Evolutionary conservation across 2,113 vertebrate genomes (phyloP), one percentile per base, ranked within the genome.

Genomic region (Oreocharis arfaki): DNA sequence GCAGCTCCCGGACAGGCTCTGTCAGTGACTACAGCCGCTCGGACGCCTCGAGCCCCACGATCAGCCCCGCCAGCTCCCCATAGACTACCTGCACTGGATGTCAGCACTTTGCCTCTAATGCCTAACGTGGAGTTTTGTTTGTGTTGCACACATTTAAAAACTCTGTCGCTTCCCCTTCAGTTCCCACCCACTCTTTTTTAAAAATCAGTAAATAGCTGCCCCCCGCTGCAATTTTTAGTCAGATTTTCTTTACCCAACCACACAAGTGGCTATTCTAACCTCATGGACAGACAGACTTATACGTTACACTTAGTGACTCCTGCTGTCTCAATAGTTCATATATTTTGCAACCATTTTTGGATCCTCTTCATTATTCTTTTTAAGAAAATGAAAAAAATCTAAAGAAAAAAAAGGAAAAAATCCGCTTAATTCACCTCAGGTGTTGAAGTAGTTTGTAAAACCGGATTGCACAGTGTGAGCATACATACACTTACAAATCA

Each of bases 21-120:
- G 98, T 99, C 97, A 99, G 99, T 96, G 99, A 99, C 98, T 99
- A 99, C 98, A 99, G 99, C 98, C 99, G 99, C 95, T 99, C 99
- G 0, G 99, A 99, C 23, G 99, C 99, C 95, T 99, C 99, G 44
- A 99, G 99, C 95, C 99, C 99, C 30, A 98, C 99, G 7, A 98
- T 98, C 88, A 99, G 99, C 96, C 99, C 99, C 0, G 99, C 99
- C 97, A 99, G 98, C 97, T 99, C 99, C 74, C 99, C 99, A n/a
- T 99, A 99, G 98, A 96, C 93, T 80, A 64, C 96, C 98, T 93
- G 76, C 90, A 90, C 95, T 96, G 94, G 84, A 95, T 28, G 65
- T 67, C 81, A 96, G 98, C 98, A 98, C 98, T 98, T 98, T 96
- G 97, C 97, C 94, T 97, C 95, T 61, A 18, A 53, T 41, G 57